Evolutionary conservation across 2,888 invertebrate species (phyloP).

Genomic region (Lasioglossum vierecki): DNA sequence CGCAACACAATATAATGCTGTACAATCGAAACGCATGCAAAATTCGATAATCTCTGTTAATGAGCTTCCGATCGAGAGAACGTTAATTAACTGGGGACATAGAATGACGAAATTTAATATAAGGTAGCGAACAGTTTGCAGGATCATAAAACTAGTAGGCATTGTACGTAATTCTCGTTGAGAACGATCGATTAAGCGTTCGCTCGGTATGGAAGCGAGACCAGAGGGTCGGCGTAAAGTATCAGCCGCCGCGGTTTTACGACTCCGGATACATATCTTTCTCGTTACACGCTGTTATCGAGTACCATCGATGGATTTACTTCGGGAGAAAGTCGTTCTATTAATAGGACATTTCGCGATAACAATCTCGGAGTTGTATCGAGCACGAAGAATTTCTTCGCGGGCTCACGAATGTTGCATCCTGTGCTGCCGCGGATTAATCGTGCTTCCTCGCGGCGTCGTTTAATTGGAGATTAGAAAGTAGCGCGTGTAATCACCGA

Average conservation of each 20-base stretch:
- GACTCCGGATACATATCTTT: constrained; percentile 28
- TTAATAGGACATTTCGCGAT: constrained; percentile 69
- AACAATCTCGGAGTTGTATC: constrained; percentile 52
- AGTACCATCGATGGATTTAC: constrained; percentile 61
- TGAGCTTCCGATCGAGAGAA: not conserved
- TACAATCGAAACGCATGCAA: not conserved
- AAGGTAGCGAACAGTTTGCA: not conserved
- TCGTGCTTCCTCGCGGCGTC: constrained; percentile 32
- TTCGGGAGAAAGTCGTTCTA: constrained; percentile 68
- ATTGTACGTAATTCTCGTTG: constrained; percentile 28
- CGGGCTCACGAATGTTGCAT: constrained; percentile 52
- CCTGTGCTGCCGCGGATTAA: constrained; percentile 25
- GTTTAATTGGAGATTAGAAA: constrained; percentile 60
- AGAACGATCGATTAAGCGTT: constrained; percentile 5
- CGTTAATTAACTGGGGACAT: not conserved
- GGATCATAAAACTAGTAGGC: too few relatives aligned
- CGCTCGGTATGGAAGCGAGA: not conserved
- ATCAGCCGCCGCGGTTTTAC: constrained; percentile 27
- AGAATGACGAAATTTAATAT: constrained; percentile 2
- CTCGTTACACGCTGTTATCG: constrained; percentile 51
- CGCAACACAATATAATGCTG: not conserved
- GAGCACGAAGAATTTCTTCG: constrained; percentile 61
- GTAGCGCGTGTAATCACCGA: constrained; percentile 6
- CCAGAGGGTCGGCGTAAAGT: not conserved
- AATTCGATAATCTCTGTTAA: not conserved